Percentiles rank a stretch among this genome's conserved stretches.
phyloP scores from a whole-genome alignment of 2,888 invertebrate genomes.

The Lypha dubia region DNA sequence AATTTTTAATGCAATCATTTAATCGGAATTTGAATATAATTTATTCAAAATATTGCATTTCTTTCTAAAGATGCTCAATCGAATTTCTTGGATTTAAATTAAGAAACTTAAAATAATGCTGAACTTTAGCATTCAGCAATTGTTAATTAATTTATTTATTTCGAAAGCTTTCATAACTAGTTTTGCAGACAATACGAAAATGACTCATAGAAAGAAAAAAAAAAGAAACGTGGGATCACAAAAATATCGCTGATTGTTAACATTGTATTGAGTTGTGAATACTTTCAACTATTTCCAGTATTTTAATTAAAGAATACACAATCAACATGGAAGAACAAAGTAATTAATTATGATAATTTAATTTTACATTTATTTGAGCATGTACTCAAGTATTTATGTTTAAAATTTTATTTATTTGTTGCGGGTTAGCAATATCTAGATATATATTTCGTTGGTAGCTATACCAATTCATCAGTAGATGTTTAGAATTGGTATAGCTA shows the following conservation, averaged over 20 bases:
- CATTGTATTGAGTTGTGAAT: background rate
- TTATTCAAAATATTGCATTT: no score
- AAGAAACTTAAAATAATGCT: background rate
- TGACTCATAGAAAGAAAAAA: background rate
- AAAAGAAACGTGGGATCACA: background rate
- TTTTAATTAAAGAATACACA: background rate
- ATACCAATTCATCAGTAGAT: no score
- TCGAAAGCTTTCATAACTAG: background rate
- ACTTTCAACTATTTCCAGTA: background rate
- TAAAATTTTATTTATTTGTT: no score
- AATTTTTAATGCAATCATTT: no score
- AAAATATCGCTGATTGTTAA: background rate
- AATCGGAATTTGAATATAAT: no score
- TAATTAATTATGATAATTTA: background rate
- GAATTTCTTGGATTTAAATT: background rate
- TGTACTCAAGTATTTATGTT: no score
- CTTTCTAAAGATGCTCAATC: background rate
- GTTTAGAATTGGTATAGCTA: no score
- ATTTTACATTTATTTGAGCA: no score
- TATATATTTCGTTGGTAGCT: no score
- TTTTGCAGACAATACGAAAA: background rate
- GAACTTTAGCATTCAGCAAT: constrained; percentile 7
- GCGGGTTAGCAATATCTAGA: no score
- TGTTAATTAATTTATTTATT: background rate
- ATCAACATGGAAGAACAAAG: background rate